Evolutionary conservation across 2,797 vertebrate species (phyloP), one percentile per base, ranked within the genome.

Genomic region (Sebastes reedi): DNA sequence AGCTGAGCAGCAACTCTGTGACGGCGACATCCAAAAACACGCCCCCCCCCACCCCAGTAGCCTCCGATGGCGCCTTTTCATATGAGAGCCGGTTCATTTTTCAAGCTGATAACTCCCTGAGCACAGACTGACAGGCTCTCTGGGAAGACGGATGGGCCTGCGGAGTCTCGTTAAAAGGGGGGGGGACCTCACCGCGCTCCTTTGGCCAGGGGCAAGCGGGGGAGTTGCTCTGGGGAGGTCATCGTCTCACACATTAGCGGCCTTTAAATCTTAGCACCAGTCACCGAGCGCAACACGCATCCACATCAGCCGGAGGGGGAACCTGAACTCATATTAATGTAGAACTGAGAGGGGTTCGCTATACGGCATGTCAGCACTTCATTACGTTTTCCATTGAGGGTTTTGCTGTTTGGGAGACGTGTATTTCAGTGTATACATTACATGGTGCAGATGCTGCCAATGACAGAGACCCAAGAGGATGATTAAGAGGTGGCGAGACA

Each of bases 71-170:
- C 22, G 72, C 75, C 84, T 83, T 89, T 86, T 80, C 80, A 86
- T 85, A 72, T 76, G 80, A 76, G 80, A 65, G 60, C 54, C 13
- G 22, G 25, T 73, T 89, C 78, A 85, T 88, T 91, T 88, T 70
- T 91, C 90, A 90, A 29, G 58, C 83, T 67, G 88, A 89, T 80
- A 83, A 89, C 85, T 91, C 88, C 82, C 88, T 25, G 75, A 78
- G 83, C 77, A 14, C 80, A 75, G 87, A 91, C 89, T 88, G 88
- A 91, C 90, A 87, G 88, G 78, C 87, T 89, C 86, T 84, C 55
- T 22, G 62, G 85, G 74, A 92, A 91, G 92, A 94, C 58, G 46
- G 81, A 93, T 91, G 87, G 74, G 81, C 67, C 90, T 84, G 88
- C 72, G 39, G 91, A 87, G 87, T 72, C 84, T 85, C 84, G 80